A percentile compares a stretch with the other conserved stretches of the same genome.
These are phyloP conservation scores for Grus americana DNA, from an alignment of 2,113 vertebrate genomes.

Conservation along the genomic window DNA sequence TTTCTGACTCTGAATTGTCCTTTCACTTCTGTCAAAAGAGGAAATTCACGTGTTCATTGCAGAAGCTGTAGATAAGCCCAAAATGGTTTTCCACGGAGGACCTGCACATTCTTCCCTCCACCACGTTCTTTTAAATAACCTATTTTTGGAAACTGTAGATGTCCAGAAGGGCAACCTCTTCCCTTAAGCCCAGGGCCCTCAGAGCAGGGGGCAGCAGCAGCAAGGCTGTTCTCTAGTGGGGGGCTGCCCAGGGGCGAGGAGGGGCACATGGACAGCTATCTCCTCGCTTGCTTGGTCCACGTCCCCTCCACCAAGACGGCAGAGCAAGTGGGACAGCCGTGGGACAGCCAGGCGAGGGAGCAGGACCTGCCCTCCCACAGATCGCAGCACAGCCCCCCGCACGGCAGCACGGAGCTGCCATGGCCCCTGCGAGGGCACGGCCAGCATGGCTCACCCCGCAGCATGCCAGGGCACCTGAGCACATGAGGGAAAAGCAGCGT, in stretches of 20 bases:
- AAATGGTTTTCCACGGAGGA: background rate
- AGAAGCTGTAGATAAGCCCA: background rate
- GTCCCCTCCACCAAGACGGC: too few species aligned
- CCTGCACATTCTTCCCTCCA: background rate
- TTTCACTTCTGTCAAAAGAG: background rate
- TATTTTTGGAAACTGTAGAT: background rate
- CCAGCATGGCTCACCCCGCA: accelerated
- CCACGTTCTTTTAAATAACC: background rate
- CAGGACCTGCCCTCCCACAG: background rate
- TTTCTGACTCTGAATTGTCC: background rate
- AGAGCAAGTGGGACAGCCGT: accelerated
- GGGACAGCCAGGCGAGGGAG: accelerated
- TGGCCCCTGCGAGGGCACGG: accelerated
- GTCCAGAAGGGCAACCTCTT: background rate
- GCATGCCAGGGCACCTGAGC: accelerated
- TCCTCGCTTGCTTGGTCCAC: background rate
- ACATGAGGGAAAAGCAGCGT: too few species aligned
- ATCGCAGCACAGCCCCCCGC: accelerated
- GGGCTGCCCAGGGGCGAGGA: too few species aligned
- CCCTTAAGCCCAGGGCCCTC: background rate
- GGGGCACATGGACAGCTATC: accelerated
- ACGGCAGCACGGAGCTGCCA: accelerated
- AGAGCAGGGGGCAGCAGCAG: background rate
- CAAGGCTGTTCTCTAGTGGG: background rate
- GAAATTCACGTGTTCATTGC: background rate